Evolutionary conservation across 2,797 vertebrate genomes (phyloP), one percentile per base, ranked within the genome.

Genomic region (Vultur gryphus): DNA sequence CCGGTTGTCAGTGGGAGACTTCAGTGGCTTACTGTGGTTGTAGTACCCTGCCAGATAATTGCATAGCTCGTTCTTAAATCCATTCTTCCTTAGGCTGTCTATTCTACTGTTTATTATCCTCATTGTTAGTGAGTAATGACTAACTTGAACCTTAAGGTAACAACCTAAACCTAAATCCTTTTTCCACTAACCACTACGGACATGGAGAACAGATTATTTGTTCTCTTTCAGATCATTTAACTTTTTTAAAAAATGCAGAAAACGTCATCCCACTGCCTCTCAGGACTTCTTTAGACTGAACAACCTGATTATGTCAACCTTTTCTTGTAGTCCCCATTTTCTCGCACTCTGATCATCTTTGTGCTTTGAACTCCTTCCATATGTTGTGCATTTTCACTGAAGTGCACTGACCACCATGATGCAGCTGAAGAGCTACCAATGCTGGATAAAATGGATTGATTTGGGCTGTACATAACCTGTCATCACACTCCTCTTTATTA

Each of bases 271-370:
- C 4, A 37, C 4, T 0, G 1, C 26, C 10, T 62, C 31, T 64
- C 48, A 89, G 71, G 52, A 52, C 75, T 85, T 57, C 28, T 87
- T 7, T 72, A 79, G 16, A 66, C 41, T 66, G 58, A 83, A 21
- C 44, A 90, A 82, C 72, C 78, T 87, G 35, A 91, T 92, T 92
- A 87, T 49, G 67, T 61, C 86, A 83, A 25, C 52, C 7, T 80
- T 80, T 55, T 52, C 15, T 69, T 61, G 33, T 43, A 77, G 65
- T 59, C 6, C 8, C 11, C 3, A 1, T 78, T 95, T 89, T 70
- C 75, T 87, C 0, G 0, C 12, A 12, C n/a, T 80, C 24, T 59
- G 28, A 72, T 91, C 6, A 1, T 58, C 1, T 5, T 43, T 79
- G 19, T 89, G 18, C 55, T 92, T 71, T 78, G 33, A 87, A 75